phyloP scores from a whole-genome alignment of 1,140 invertebrate species.

The Psilanteris sp. region DNA sequence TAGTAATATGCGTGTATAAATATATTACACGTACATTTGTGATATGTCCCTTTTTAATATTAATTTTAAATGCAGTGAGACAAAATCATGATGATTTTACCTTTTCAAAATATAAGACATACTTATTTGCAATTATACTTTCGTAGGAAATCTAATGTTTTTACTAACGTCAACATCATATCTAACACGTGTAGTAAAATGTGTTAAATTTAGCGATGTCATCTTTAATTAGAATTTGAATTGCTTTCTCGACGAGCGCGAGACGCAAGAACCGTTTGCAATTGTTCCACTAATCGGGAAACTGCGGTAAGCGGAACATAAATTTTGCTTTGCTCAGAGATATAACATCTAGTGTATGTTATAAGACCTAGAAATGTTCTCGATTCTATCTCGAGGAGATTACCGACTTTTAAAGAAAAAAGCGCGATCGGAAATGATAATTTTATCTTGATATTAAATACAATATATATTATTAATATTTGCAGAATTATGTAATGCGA shows the following conservation, averaged over 20 bases:
- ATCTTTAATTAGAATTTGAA: conserved; percentile 62
- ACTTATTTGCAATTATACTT: too few species aligned
- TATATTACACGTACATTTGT: too few species aligned
- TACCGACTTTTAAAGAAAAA: conserved; percentile 11
- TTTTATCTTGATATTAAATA: too few species aligned
- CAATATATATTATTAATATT: too few species aligned
- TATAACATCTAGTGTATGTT: conserved; percentile 29
- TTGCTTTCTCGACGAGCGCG: conserved; percentile 46
- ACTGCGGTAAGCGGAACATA: conserved; percentile 51
- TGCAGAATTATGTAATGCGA: too few species aligned
- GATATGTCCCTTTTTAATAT: too few species aligned
- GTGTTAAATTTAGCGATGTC: conserved; percentile 39
- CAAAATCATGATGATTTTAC: too few species aligned
- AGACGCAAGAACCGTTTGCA: conserved; percentile 47
- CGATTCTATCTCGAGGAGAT: conserved; percentile 28
- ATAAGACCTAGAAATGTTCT: conserved; percentile 26
- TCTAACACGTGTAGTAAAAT: conserved; percentile 45
- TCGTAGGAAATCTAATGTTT: too few species aligned
- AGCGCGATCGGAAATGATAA: too few species aligned
- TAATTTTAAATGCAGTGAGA: too few species aligned
- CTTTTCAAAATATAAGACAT: too few species aligned
- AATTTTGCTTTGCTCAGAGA: conserved; percentile 36
- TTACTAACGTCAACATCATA: conserved; percentile 25
- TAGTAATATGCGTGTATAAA: too few species aligned
- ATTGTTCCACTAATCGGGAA: conserved; percentile 61